Percentiles rank a stretch among this genome's conserved stretches.
phyloP scores from a whole-genome alignment of 1,140 invertebrate species.

The Ceratina australensis region DNA sequence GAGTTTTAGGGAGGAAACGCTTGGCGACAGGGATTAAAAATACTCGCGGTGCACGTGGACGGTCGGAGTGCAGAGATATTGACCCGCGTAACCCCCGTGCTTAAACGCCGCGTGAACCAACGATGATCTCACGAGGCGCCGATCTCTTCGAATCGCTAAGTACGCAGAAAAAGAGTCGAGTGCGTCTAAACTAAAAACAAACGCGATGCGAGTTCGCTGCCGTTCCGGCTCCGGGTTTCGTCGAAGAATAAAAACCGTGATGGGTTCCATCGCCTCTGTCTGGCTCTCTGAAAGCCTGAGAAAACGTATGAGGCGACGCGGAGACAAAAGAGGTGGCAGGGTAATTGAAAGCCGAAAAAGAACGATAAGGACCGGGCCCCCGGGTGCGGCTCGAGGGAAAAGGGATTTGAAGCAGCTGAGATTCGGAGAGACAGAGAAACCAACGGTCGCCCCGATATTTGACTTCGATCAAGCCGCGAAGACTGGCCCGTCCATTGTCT shows the following conservation, averaged over 20 bases:
- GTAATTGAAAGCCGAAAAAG: conserved; percentile 38
- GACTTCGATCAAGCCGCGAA: conserved; percentile 59
- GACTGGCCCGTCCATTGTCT: conserved; percentile 40
- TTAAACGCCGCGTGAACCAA: conserved; percentile 26
- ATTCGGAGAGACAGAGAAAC: background rate
- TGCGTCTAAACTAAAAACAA: background rate
- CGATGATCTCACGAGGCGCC: conserved; percentile 38
- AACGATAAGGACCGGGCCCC: background rate
- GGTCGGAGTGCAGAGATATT: conserved; percentile 28
- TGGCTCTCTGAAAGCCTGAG: background rate
- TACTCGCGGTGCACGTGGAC: background rate
- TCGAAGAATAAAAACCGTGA: conserved; percentile 3
- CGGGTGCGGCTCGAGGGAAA: conserved; percentile 30
- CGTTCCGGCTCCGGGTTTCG: background rate
- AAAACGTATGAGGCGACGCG: background rate
- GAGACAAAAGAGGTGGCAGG: conserved; percentile 32
- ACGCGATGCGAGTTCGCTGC: background rate
- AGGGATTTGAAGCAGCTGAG: conserved; percentile 42
- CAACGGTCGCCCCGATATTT: conserved; percentile 48
- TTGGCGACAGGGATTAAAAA: conserved; percentile 38
- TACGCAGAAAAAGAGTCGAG: conserved; percentile 25
- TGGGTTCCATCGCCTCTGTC: background rate
- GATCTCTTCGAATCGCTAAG: conserved; percentile 11
- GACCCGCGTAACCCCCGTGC: conserved; percentile 47
- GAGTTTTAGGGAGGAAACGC: background rate